These are phyloP conservation scores for Brenthis hecate DNA, from an alignment of 2,888 invertebrate species.

Conservation along the genomic window DNA sequence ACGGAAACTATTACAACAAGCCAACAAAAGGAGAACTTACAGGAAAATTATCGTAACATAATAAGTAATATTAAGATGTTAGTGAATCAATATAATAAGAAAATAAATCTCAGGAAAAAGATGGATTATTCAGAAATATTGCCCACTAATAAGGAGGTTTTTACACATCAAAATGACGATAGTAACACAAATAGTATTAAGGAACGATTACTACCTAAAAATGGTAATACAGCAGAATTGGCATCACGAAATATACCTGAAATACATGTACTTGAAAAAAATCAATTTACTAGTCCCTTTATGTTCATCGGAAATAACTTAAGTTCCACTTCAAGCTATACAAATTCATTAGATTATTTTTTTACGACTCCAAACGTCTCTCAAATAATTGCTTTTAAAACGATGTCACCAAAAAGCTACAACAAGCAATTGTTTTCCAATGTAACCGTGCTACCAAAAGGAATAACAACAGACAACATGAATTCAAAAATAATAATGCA, in stretches of 20 bases:
- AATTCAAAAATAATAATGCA: too few relatives aligned
- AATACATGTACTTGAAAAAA: too few relatives aligned
- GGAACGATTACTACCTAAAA: neutral
- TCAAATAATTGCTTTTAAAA: neutral
- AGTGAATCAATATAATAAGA: constrained; percentile 32
- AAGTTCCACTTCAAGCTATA: too few relatives aligned
- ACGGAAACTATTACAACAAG: constrained; percentile 1
- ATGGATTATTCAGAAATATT: neutral
- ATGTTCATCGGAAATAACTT: too few relatives aligned
- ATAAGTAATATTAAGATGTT: constrained; percentile 38
- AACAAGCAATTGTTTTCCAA: neutral
- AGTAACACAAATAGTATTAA: neutral
- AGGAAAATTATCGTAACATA: constrained; percentile 28
- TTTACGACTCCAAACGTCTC: too few relatives aligned
- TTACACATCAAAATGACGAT: constrained; percentile 3
- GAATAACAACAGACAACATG: too few relatives aligned
- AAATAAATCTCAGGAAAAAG: constrained; percentile 13
- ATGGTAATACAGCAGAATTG: too few relatives aligned
- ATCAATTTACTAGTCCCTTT: too few relatives aligned
- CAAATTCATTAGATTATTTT: too few relatives aligned
- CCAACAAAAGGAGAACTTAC: constrained; percentile 2
- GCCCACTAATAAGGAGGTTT: neutral
- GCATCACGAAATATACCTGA: too few relatives aligned
- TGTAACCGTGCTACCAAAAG: neutral
- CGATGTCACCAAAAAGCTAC: neutral